phyloP scores from a whole-genome alignment of 2,888 invertebrate genomes.

The Colletes collaris region DNA sequence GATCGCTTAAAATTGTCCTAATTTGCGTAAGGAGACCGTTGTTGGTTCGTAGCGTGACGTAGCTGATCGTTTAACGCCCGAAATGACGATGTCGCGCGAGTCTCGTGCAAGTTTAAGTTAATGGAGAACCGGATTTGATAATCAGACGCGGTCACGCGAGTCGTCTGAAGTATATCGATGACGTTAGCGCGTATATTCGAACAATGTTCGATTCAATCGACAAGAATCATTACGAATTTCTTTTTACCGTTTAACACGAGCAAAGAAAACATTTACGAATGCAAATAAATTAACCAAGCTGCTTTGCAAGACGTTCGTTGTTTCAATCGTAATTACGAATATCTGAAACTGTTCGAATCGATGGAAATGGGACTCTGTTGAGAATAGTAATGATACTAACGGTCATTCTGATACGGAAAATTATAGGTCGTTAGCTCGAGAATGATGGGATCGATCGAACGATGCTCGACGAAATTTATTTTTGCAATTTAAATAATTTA shows the following conservation, averaged over 20 bases:
- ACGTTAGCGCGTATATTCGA: not conserved
- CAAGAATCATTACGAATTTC: not conserved
- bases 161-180: conserved; percentile 14
- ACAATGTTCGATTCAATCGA: conserved; percentile 7
- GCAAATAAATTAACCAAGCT: too few relatives aligned
- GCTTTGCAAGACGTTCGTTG: conserved; percentile 9
- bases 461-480: not conserved
- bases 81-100: not conserved
- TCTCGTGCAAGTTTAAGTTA: conserved; percentile 28
- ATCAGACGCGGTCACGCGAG: conserved; percentile 44
- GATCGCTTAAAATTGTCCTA: too few relatives aligned
- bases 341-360: not conserved
- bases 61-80: conserved; percentile 7
- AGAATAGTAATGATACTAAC: conserved; percentile 8
- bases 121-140: conserved; percentile 45
- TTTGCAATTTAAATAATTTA: too few relatives aligned
- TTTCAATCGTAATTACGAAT: conserved; percentile 1
- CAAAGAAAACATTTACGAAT: not conserved
- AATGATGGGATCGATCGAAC: conserved; percentile 4
- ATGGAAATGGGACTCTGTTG: not conserved
- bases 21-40: too few relatives aligned
- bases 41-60: not conserved
- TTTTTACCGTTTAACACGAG: not conserved
- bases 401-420: conserved; percentile 14
- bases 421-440: conserved; percentile 20